Base-by-base conservation (phyloP, 2,888 invertebrate genomes). In the Marasmarcha lunaedactyla region DNA sequence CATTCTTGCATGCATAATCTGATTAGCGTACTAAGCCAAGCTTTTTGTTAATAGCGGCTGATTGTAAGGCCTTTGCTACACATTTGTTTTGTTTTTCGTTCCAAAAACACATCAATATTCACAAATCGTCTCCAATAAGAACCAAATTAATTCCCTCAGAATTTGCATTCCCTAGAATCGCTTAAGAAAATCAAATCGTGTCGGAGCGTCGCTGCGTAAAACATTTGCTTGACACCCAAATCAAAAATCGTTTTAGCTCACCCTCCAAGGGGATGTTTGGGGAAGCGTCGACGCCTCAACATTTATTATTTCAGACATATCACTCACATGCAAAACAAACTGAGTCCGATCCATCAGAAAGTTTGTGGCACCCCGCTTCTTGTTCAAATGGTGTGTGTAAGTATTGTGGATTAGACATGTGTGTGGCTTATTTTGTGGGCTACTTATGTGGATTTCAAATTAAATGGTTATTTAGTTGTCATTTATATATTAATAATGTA, bases 291-390 rank as follows among this genome's bases (percentile, higher is more conserved):
- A 76, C 79, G 81, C 83, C 79, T 79, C 78, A 81, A 79, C 81
- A 81, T 83, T 83, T 83, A 83, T 83, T 83, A 83, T 81, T 83
- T 79, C 78, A 83, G 81, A 83, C 81, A 78, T 83, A 83, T 83
- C 83, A 81, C 83, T 81, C 81, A 76, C 81, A 83, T 83, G 83
- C 83, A 83, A 83, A 83, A 79, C 81, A 83, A 81, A 83, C 81
- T 81, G 74, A 60, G 74, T 77, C 79, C 77, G 78, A 83, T 81
- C 83, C 79, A 83, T 83, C 81, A 83, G 73, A 78, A 81, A 81
- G 78, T 81, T 81, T 73, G 55, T 65, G 60, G 58, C 61, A 50
- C 48, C 54, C 60, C 46, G 40, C 44, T 46, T 50, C 54, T 52
- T 12, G 57, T 59, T 74, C 78, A 78, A 81, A 78, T 81, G 79